Evolutionary conservation across 2,888 invertebrate genomes (phyloP).

Genomic region (Lepidocyrtinus sp.): DNA sequence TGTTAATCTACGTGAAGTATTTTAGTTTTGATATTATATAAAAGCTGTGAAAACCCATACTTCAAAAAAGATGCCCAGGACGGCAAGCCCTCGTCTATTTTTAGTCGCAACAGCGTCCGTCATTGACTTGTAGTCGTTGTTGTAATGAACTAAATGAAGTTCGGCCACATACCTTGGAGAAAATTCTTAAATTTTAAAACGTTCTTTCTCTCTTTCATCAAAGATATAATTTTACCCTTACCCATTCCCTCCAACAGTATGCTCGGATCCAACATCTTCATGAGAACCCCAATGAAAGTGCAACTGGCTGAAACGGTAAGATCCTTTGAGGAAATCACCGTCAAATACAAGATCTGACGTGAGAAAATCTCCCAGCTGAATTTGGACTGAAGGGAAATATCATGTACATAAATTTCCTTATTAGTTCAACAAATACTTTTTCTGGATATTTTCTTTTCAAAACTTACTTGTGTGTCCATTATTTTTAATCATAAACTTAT

Average conservation of each 20-base stretch:
- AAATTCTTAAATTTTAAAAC: background rate
- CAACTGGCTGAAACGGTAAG: constrained; percentile 65
- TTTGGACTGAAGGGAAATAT: constrained; percentile 60
- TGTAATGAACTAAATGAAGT: constrained; percentile 68
- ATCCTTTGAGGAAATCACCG: constrained; percentile 63
- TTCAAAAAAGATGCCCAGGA: constrained; percentile 69
- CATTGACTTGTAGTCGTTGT: constrained; percentile 61
- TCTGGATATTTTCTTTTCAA: background rate
- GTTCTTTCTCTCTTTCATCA: background rate
- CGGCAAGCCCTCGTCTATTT: constrained; percentile 66
- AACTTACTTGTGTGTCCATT: constrained; percentile 68
- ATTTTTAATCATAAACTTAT: constrained; percentile 62
- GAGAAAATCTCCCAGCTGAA: constrained; percentile 59
- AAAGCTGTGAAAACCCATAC: constrained; percentile 46
- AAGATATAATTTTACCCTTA: constrained; percentile 29
- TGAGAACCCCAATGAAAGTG: constrained; percentile 69
- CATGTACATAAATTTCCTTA: background rate
- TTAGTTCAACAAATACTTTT: background rate
- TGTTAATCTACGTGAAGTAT: background rate
- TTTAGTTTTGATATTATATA: constrained; percentile 12
- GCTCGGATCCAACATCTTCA: constrained; percentile 65
- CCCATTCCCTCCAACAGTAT: constrained; percentile 62
- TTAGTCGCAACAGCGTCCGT: constrained; percentile 61
- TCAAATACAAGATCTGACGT: constrained; percentile 60
- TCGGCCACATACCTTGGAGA: constrained; percentile 64